Evolutionary conservation across 2,888 invertebrate genomes (phyloP).

Genomic region (Perizoma affinitatum): DNA sequence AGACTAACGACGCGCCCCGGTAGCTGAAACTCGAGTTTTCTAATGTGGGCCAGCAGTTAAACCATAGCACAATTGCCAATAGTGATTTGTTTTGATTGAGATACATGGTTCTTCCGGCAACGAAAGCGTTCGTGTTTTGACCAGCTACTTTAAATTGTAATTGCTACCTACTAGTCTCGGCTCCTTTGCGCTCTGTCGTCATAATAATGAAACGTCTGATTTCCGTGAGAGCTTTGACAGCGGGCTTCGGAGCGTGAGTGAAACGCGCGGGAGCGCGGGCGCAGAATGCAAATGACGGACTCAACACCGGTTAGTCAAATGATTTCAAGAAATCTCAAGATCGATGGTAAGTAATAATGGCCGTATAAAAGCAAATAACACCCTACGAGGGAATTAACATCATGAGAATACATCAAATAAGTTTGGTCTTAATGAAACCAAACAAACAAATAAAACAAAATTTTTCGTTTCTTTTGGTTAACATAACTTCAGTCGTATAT

Average conservation of each 20-base stretch:
- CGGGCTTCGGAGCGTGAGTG: constrained; percentile 44
- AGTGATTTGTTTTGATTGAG: constrained; percentile 45
- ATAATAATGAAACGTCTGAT: constrained; percentile 17
- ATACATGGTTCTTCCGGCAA: constrained; percentile 43
- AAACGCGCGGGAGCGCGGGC: constrained; percentile 45
- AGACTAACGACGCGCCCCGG: constrained; percentile 42
- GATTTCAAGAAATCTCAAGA: constrained; percentile 35
- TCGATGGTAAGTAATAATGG: constrained; percentile 5
- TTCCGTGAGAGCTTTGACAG: constrained; percentile 39
- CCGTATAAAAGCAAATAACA: no score
- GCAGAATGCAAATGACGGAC: constrained; percentile 51
- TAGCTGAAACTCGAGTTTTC: constrained; percentile 34
- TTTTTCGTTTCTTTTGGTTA: no score
- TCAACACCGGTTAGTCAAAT: constrained; percentile 38
- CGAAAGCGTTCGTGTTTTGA: constrained; percentile 41
- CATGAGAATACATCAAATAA: no score
- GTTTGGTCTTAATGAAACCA: no score
- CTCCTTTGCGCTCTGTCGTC: constrained; percentile 8
- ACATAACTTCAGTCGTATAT: no score
- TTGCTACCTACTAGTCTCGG: constrained; percentile 8
- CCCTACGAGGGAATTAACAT: no score
- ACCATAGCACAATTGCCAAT: constrained; percentile 28
- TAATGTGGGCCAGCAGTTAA: constrained; percentile 44
- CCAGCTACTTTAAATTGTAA: constrained; percentile 31
- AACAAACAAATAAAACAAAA: no score